phyloP scores from a whole-genome alignment of 1,140 invertebrate genomes.

The Physella acuta region DNA sequence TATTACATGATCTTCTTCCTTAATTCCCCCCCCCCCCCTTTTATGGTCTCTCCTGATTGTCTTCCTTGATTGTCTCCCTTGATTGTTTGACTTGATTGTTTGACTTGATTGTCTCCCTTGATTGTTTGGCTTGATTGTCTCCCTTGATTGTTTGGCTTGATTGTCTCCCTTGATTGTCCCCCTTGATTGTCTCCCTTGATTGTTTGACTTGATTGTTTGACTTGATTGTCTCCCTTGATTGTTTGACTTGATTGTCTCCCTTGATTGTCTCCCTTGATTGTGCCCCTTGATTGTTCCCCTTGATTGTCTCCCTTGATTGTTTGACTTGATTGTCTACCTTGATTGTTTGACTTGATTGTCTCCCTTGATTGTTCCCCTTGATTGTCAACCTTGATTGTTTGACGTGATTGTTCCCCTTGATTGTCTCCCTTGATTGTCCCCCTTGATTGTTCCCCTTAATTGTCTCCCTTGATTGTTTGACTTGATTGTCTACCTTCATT shows the following conservation, averaged over 20 bases:
- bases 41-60: not conserved
- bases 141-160: not conserved
- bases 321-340: too few species aligned
- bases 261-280: too few species aligned
- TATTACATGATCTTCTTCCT: not conserved
- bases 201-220: not conserved
- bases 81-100: not conserved
- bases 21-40: not conserved
- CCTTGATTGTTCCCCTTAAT: not conserved
- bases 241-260: too few species aligned
- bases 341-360: too few species aligned
- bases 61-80: not conserved
- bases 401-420: too few species aligned
- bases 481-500: not conserved
- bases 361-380: too few species aligned
- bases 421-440: too few species aligned
- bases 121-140: not conserved
- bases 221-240: too few species aligned
- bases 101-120: not conserved
- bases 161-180: not conserved
- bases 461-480: not conserved
- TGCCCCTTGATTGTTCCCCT: too few species aligned
- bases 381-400: too few species aligned
- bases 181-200: not conserved
- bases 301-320: too few species aligned